Conservation (phyloP, 2,888 invertebrate genomes). For the Tridacna gigas region DNA sequence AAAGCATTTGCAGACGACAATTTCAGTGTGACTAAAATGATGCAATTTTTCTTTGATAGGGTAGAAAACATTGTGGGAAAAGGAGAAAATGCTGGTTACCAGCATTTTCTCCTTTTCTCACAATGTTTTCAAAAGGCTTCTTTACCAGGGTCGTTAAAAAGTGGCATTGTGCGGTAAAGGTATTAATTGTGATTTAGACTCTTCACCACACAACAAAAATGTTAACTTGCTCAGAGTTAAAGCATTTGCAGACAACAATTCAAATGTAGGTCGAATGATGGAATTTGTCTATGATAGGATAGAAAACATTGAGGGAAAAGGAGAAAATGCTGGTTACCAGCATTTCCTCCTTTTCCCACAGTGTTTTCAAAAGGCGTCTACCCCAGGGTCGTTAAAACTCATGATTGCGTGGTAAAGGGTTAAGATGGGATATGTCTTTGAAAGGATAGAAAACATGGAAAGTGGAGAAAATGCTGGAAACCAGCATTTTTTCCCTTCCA, state of each 20-base stretch:
- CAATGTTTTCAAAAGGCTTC: neutral
- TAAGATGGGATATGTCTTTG: too few species aligned
- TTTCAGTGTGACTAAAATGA: too few species aligned
- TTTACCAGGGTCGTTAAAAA: neutral
- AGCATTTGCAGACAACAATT: neutral
- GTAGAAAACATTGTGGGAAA: conserved; percentile 1
- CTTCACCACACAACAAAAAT: neutral
- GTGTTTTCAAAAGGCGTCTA: too few species aligned
- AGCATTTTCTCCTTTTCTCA: conserved; percentile 9
- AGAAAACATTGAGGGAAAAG: neutral
- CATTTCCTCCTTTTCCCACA: neutral
- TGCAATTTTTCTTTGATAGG: too few species aligned
- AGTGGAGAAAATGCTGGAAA: too few species aligned
- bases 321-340: neutral
- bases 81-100: neutral
- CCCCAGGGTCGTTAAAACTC: too few species aligned
- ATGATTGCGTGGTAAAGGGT: too few species aligned
- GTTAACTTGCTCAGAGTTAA: neutral
- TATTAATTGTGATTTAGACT: neutral
- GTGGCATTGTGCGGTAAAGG: neutral
- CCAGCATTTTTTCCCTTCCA: too few species aligned
- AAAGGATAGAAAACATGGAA: too few species aligned
- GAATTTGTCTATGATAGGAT: neutral
- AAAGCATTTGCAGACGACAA: too few species aligned
- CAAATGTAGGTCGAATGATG: neutral